Evolutionary conservation across 2,113 vertebrate genomes (phyloP), one percentile per base, ranked within the genome.

Genomic region (Petaurus breviceps): DNA sequence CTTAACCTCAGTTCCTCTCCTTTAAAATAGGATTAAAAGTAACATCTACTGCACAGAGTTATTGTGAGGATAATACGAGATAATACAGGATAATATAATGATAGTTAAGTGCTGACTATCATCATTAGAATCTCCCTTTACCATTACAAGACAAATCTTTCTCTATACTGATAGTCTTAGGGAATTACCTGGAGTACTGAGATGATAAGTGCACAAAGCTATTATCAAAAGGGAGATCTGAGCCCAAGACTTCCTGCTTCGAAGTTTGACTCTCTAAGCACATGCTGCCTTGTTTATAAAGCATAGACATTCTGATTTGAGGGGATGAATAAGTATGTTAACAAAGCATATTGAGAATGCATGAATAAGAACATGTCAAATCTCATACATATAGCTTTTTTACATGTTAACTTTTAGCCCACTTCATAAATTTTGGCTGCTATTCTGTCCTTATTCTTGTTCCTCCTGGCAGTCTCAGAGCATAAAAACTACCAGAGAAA

Each of bases 381-480:
- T 1, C 12, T 93, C 46, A 92, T 10, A 0, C 9, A 89, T 25
- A 24, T 28, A 61, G 0, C 26, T 54, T 2, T 3, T 46, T 51
- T 92, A 89, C 77, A 50, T 55, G 52, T 91, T 2, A 92, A 61
- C 91, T 94, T 91, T 93, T 23, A 31, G 11, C 2, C 53, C 16
- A 68, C 2, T 49, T 14, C 24, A 1, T 89, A 94, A 94, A 90
- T 93, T 14, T n/a, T 95, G 53, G 47, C 54, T 93, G n/a, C 47
- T 1, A 0, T 90, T 91, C 43, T 92, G 10, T 91, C 12, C 37
- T 96, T 84, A 93, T 95, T 52, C 90, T 91, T 43, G 50, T 93
- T 92, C 19, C 61, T 89, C 2, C 61, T 95, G 50, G 23, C 95
- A 91, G 46, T 96, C 43, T 94, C 93, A 93, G 57, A 91, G 61